phyloP scores from a whole-genome alignment of 2,797 vertebrate genomes.

The Karalla daura region DNA sequence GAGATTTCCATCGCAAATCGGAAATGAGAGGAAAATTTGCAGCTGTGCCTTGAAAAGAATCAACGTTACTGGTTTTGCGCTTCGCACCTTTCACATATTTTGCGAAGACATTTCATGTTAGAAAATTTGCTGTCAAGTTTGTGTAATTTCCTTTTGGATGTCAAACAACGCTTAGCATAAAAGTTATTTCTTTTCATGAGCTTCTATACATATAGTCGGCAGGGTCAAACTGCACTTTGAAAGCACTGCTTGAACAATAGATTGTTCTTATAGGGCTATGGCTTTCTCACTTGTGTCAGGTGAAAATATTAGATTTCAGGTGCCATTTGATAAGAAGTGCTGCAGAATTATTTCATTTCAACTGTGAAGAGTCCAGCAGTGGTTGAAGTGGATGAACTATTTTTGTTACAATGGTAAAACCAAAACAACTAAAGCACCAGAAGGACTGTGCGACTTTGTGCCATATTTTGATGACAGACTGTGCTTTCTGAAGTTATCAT shows the following conservation, averaged over 20 bases:
- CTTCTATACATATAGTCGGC: constrained; percentile 10
- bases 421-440: constrained; percentile 35
- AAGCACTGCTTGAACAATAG: constrained; percentile 3
- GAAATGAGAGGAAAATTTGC: constrained; percentile 24
- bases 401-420: constrained; percentile 47
- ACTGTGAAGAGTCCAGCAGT: constrained; percentile 28
- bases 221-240: constrained; percentile 20
- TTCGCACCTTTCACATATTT: constrained; percentile 4
- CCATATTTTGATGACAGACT: constrained; percentile 43
- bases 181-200: background rate
- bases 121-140: constrained; percentile 14
- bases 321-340: constrained; percentile 33
- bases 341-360: constrained; percentile 36
- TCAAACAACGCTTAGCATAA: constrained; percentile 27
- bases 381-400: constrained; percentile 34
- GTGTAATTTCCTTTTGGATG: background rate
- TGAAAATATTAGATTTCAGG: constrained; percentile 15
- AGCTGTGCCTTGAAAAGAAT: constrained; percentile 43
- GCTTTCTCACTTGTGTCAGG: constrained; percentile 9
- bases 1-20: background rate
- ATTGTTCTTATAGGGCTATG: background rate
- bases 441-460: constrained; percentile 24
- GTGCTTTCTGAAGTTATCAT: constrained; percentile 40
- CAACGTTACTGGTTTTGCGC: constrained; percentile 32
- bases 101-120: constrained; percentile 3